Conservation (phyloP, 2,113 vertebrate genomes). For the Lethenteron camtschaticum region DNA sequence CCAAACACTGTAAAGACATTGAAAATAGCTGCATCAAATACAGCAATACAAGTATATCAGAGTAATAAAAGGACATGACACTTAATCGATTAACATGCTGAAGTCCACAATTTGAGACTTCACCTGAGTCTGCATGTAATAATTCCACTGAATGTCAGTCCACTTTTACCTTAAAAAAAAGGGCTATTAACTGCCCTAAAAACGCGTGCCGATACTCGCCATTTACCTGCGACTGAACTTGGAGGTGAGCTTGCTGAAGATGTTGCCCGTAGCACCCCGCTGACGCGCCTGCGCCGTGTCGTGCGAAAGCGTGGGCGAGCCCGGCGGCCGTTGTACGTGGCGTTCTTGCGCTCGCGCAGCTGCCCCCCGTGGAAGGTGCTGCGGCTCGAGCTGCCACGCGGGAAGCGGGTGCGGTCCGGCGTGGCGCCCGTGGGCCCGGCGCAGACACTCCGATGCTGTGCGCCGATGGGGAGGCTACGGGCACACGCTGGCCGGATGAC, state of each 20-base stretch:
- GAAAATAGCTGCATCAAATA: not conserved
- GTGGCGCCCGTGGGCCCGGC: constrained; percentile 19
- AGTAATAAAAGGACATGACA: not conserved
- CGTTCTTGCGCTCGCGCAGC: constrained; percentile 72
- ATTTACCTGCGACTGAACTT: constrained; percentile 90
- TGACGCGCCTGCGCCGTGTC: constrained; percentile 61
- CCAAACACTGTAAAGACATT: too few species aligned
- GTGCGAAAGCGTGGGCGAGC: constrained; percentile 57
- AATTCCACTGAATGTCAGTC: not conserved
- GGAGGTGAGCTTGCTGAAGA: constrained; percentile 93
- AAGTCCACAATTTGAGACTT: not conserved
- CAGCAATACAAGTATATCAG: not conserved
- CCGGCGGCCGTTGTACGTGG: constrained; percentile 76
- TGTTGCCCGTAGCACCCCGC: constrained; percentile 69
- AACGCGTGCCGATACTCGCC: not conserved
- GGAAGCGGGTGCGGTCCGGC: constrained; percentile 70
- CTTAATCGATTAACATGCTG: not conserved
- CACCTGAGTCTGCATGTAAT: not conserved
- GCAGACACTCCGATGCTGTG: constrained; percentile 67
- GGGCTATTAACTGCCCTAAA: not conserved
- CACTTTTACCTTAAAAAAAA: not conserved
- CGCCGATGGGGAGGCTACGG: constrained; percentile 72
- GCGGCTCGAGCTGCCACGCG: constrained; percentile 74
- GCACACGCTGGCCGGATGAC: constrained; percentile 23
- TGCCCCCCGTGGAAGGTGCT: constrained; percentile 94